Conservation (phyloP, 2,888 invertebrate species). For the Morpho helenor region DNA sequence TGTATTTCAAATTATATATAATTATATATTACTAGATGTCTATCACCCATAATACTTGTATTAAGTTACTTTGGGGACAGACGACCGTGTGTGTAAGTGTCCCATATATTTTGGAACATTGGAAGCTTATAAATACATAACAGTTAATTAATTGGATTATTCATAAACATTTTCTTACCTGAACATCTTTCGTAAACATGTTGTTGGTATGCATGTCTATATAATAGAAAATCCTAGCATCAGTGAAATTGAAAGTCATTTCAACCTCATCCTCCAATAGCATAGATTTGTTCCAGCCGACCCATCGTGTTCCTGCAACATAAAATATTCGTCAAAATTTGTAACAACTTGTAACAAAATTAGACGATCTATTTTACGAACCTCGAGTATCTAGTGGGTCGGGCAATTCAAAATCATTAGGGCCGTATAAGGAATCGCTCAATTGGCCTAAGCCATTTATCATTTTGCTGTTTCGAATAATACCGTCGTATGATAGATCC, state of each 20-base stretch:
- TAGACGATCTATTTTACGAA: conserved; percentile 29
- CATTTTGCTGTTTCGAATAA: conserved; percentile 73
- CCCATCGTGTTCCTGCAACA: conserved; percentile 84
- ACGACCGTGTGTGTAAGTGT: no score
- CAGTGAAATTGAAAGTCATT: conserved; percentile 89
- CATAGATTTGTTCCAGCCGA: conserved; percentile 90
- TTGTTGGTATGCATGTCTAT: conserved; percentile 89
- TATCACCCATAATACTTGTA: no score
- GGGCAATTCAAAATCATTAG: conserved; percentile 81
- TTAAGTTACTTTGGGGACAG: no score
- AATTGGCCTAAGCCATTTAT: conserved; percentile 89
- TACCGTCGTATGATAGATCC: conserved; percentile 90
- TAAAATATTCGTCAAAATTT: no score
- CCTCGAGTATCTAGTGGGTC: conserved; percentile 79
- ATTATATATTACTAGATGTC: no score
- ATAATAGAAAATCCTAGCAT: conserved; percentile 84
- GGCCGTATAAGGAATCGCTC: conserved; percentile 85
- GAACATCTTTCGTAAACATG: conserved; percentile 88
- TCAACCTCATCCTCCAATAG: conserved; percentile 81
- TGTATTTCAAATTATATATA: no score
- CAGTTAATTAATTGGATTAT: no score
- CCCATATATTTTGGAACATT: no score
- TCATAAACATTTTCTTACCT: conserved; percentile 68
- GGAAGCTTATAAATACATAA: no score
- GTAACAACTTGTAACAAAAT: neutral